Evolutionary conservation across 92 coral and sea anemone genomes (phyloP), one percentile per base, ranked within the genome.

Genomic region (Bergia sp.): DNA sequence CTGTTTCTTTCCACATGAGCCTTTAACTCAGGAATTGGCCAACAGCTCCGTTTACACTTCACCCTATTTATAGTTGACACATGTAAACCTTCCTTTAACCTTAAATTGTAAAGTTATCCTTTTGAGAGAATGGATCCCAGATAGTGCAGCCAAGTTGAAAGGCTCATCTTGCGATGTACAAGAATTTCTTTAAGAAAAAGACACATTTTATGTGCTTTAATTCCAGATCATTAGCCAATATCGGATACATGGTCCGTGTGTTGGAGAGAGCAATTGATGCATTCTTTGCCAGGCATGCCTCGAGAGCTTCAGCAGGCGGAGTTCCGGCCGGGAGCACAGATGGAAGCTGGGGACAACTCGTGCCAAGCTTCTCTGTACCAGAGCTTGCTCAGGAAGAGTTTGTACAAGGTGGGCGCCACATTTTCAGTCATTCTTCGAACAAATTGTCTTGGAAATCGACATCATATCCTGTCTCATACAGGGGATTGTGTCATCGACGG

Each of bases 341-440:
- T 74, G 88, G 91, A 40, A 94, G 94, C 91, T 97, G 99, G 99
- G 91, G 90, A 61, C 93, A 93, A 87, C 89, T 97, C 8, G 92
- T 95, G 5, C 94, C 97, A 5, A 91, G 97, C 64, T 94, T 97
- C 64, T 90, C 96, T n/a, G 97, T 97, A 71, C 99, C 99, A 37
- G 99, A 97, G 83, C 95, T 97, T 57, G 93, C 99, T 44, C 98
- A 94, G 82, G 95, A 96, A n/a, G 98, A 97, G 39, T 95, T 97
- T 91, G 98, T 97, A 45, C 93, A 95, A 88, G 99, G 99, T 95
- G 41, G 39, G 95, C 69, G 10, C 4, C 38, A 73, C 37, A 53
- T 44, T n/a, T n/a, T 43, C 18, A 29, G 15, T 15, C n/a, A 38
- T 10, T 3, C 50, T 8, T 82, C 75, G 18, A 75, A 75, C 20